Evolutionary conservation across 2,113 vertebrate species (phyloP), one percentile per base, ranked within the genome.

Genomic region (Thomomys bottae): DNA sequence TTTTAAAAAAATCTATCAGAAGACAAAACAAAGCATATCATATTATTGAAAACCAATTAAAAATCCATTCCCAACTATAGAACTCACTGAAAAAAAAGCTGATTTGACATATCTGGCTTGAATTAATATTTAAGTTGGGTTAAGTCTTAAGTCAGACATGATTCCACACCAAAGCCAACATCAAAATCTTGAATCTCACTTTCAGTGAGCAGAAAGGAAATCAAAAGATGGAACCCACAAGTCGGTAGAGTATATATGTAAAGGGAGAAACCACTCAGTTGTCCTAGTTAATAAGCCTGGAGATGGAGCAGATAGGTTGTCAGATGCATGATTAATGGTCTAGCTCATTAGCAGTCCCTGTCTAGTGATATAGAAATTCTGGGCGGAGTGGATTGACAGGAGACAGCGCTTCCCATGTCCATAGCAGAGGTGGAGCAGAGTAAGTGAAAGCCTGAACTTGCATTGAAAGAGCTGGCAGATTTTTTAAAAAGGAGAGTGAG

Each of bases 211-310:
- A 87, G 66, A 17, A 84, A 68, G 28, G 54, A 84, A 86, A n/a
- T 24, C 32, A 54, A 40, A 57, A 28, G 9, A 49, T 23, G 11
- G 7, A 1, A 15, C 8, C 8, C 32, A 70, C 17, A 45, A 11
- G 63, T 42, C 1, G 8, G 7, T 28, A 23, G 49, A 24, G 14
- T 7, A 9, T 1, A 0, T 18, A 12, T 28, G 9, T n/a, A 23
- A 36, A 23, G 24, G 45, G 28, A 28, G 34, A 54, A n/a, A 36
- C 28, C 2, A 2, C 20, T 3, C 6, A 30, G n/a, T 2, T 10
- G 23, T 26, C 67, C 32, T 40, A 26, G 5, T 4, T 5, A 28
- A 30, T 26, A 42, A 38, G 40, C 17, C 42, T 54, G n/a, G 76
- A 72, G 91, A 70, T 24, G 34, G 68, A n/a, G 24, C 68, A 70